These are phyloP conservation scores for Sebastes cheni DNA, from an alignment of 2,797 vertebrate genomes.

Conservation along the genomic window DNA sequence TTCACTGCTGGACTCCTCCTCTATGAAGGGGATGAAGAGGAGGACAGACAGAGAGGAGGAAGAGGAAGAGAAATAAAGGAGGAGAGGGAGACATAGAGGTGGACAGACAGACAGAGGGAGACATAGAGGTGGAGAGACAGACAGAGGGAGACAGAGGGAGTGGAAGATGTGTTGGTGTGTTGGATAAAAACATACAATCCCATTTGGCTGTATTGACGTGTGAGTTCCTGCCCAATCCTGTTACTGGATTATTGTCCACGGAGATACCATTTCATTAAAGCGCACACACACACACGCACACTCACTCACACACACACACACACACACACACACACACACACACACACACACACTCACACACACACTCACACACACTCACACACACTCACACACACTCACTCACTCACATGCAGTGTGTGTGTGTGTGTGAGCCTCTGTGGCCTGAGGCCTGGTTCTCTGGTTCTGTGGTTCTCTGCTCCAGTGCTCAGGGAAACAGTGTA, in stretches of 20 bases:
- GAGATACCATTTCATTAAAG: constrained; percentile 89
- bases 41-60: too few species aligned
- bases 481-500: constrained; percentile 85
- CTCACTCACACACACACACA: neutral
- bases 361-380: constrained; percentile 65
- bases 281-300: constrained; percentile 59
- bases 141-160: neutral
- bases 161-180: constrained; percentile 55
- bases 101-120: neutral
- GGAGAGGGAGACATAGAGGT: neutral
- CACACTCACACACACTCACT: constrained; percentile 10
- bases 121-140: neutral
- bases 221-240: constrained; percentile 84
- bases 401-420: too few species aligned
- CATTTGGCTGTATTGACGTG: constrained; percentile 86
- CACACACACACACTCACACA: too few species aligned
- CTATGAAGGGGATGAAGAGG: too few species aligned
- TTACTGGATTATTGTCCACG: constrained; percentile 85
- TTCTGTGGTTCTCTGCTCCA: constrained; percentile 53
- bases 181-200: constrained; percentile 77
- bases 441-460: constrained; percentile 82
- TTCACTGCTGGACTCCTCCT: neutral
- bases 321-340: constrained; percentile 22
- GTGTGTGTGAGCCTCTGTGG: neutral
- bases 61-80: neutral